Evolutionary conservation across 2,888 invertebrate species (phyloP), one percentile per base, ranked within the genome.

Genomic region (Dione vanillae): DNA sequence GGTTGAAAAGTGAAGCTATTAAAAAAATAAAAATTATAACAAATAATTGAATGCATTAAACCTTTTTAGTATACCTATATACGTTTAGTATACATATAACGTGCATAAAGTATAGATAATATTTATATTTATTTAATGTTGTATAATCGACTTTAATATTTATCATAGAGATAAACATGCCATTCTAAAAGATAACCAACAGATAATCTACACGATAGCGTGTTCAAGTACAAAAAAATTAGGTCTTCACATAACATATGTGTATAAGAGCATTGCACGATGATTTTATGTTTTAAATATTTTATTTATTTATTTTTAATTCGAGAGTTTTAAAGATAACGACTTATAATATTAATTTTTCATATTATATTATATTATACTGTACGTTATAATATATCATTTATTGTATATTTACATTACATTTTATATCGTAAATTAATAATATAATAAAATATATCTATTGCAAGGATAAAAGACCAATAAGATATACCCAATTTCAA

Each of bases 61-160:
- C 47, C 16, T 47, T 9, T 47, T 16, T 47, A 16, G 16, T 27
- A 27, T 27, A 27, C n/a, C n/a, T n/a, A n/a, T n/a, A n/a, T n/a
- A n/a, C n/a, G n/a, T n/a, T n/a, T n/a, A n/a, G n/a, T 47, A 9
- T 47, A 47, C 9, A 47, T 47, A 16, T 47, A 47, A 16, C 10
- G 35, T 35, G 54, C 54, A 35, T 54, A 6, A 8, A 40, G 16
- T 56, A 56, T 40, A 56, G 37, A 56, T 40, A 56, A 56, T 56
- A 56, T 61, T 61, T 43, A 43, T 20, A 45, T 61, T 45, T 45
- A 45, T 45, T 61, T 61, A 61, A 45, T 45, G 61, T 61, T 61
- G 27, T 61, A 45, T 61, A 61, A 45, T 61, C 61, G 43, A 64
- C 19, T 64, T 47, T 49, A 64, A 49, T 49, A 37, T 64, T 64